Evolutionary conservation across 1,140 invertebrate genomes (phyloP).

Genomic region (Limonius californicus): DNA sequence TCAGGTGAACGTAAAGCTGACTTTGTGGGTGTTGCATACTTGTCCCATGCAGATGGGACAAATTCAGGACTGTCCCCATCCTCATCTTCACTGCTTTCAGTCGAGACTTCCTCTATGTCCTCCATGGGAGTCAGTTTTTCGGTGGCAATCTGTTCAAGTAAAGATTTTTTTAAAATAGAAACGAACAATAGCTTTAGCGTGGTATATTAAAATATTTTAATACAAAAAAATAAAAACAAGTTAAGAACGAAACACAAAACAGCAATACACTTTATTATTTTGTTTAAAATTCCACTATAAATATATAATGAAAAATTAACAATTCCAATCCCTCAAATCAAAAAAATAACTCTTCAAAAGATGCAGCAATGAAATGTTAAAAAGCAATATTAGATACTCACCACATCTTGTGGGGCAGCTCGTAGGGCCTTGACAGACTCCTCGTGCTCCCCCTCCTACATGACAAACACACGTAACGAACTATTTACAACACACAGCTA

Average conservation of each 20-base stretch:
- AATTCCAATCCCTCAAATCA: no score
- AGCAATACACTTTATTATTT: no score
- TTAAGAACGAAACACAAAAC: no score
- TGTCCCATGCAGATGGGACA: conserved; percentile 59
- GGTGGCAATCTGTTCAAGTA: neutral
- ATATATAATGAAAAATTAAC: no score
- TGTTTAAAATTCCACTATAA: no score
- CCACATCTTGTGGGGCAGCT: conserved; percentile 43
- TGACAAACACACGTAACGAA: conserved; percentile 24
- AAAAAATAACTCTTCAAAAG: no score
- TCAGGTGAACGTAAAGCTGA: conserved; percentile 55
- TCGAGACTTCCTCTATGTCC: conserved; percentile 34
- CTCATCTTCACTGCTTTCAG: conserved; percentile 49
- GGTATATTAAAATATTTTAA: no score
- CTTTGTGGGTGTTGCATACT: conserved; percentile 53
- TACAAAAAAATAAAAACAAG: no score
- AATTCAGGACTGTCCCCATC: conserved; percentile 58
- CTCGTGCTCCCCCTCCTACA: conserved; percentile 49
- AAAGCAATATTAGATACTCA: conserved; percentile 30
- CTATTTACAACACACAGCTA: neutral
- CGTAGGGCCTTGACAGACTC: conserved; percentile 45
- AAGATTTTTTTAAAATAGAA: no score
- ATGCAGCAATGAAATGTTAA: neutral
- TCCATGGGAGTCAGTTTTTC: conserved; percentile 17
- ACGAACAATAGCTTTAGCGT: no score